Evolutionary conservation across 2,888 invertebrate genomes (phyloP).

Genomic region (Antheraea assamensis): DNA sequence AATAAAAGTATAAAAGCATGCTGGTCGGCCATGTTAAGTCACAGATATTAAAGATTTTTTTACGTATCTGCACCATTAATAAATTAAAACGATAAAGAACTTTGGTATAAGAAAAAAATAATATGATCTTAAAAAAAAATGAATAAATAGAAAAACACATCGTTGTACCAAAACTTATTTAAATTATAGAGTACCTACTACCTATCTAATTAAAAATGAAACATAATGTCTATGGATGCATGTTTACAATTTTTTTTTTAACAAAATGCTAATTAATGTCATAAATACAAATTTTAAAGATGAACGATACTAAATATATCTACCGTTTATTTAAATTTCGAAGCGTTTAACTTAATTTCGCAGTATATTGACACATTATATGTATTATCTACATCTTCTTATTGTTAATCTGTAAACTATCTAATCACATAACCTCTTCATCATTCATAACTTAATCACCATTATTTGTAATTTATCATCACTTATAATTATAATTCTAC

Average conservation of each 20-base stretch:
- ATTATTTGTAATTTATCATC: neutral
- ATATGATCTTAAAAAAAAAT: slow-evolving; percentile 45
- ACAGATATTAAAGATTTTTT: neutral
- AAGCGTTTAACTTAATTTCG: slow-evolving; percentile 21
- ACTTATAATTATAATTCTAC: neutral
- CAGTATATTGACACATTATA: slow-evolving; percentile 41
- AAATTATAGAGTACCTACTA: slow-evolving; percentile 15
- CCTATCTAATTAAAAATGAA: slow-evolving; percentile 8
- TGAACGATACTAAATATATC: neutral
- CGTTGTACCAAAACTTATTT: slow-evolving; percentile 19
- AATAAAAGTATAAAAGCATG: neutral
- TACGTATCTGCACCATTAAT: slow-evolving; percentile 26
- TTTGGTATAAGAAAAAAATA: slow-evolving; percentile 63
- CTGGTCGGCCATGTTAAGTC: neutral
- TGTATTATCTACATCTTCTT: slow-evolving; percentile 27
- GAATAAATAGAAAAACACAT: slow-evolving; percentile 39
- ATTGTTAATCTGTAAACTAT: slow-evolving; percentile 1
- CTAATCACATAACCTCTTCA: slow-evolving; percentile 11
- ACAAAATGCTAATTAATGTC: neutral
- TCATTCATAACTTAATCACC: neutral
- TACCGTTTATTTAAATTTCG: neutral
- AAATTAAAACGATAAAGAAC: slow-evolving; percentile 60
- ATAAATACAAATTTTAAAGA: neutral
- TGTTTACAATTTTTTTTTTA: no score
- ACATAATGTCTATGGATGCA: neutral